These are phyloP conservation scores for Drosophila lutescens DNA, from an alignment of 2,888 invertebrate species.

Conservation along the genomic window DNA sequence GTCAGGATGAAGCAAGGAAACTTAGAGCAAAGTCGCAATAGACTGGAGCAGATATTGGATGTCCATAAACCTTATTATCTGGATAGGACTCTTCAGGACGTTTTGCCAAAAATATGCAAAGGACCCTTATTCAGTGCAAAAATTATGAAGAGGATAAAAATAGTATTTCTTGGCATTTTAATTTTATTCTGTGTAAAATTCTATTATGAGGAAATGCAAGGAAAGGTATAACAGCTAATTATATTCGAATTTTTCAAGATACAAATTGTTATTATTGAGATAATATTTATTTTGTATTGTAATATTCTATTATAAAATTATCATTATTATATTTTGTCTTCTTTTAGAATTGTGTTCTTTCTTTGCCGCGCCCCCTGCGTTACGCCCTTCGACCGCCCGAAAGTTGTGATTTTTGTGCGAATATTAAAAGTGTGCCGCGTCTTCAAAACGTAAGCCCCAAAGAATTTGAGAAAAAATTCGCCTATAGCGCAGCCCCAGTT, in stretches of 20 bases:
- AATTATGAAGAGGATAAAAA: slow-evolving; percentile 26
- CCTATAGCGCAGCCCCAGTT: slow-evolving; percentile 92
- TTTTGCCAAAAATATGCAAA: slow-evolving; percentile 38
- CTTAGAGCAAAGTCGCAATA: slow-evolving; percentile 55
- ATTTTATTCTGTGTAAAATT: slow-evolving; percentile 41
- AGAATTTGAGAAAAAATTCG: slow-evolving; percentile 90
- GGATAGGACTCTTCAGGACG: slow-evolving; percentile 24
- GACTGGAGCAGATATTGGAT: slow-evolving; percentile 55
- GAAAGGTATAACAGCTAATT: slow-evolving; percentile 49
- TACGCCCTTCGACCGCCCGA: slow-evolving; percentile 90
- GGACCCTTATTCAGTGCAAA: background rate
- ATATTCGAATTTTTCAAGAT: no score
- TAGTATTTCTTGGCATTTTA: slow-evolving; percentile 40
- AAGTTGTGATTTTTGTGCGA: slow-evolving; percentile 91
- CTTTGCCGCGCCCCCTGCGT: slow-evolving; percentile 73
- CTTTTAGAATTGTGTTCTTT: slow-evolving; percentile 65
- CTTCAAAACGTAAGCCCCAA: slow-evolving; percentile 88
- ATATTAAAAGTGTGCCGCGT: slow-evolving; percentile 87
- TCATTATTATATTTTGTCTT: background rate
- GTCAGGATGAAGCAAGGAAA: slow-evolving; percentile 17
- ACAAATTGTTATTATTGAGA: no score
- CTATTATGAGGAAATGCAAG: slow-evolving; percentile 69
- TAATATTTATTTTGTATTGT: no score
- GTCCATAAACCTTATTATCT: slow-evolving; percentile 24
- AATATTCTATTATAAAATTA: no score